Evolutionary conservation across 2,797 vertebrate species (phyloP).

Genomic region (Acanthurus leucopareius): DNA sequence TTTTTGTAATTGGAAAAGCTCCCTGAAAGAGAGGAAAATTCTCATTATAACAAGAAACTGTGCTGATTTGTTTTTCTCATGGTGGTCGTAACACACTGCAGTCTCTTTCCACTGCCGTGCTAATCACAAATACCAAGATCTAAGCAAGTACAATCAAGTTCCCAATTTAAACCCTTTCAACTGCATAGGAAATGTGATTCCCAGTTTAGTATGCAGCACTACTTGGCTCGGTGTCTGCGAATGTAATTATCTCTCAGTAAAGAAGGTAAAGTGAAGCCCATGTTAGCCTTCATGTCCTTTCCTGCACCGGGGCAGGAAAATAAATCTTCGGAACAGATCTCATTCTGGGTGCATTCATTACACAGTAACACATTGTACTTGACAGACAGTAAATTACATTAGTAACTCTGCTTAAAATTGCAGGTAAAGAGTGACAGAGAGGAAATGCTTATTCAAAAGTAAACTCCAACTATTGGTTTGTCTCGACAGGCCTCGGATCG

Average conservation of each 20-base stretch:
- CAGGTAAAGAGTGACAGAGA: slow-evolving; percentile 39
- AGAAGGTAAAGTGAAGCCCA: slow-evolving; percentile 64
- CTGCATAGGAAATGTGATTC: slow-evolving; percentile 50
- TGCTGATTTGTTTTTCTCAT: slow-evolving; percentile 12
- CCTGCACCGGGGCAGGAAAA: slow-evolving; percentile 55
- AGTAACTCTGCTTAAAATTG: slow-evolving; percentile 50
- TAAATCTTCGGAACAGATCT: slow-evolving; percentile 70
- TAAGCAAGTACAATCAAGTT: slow-evolving; percentile 42
- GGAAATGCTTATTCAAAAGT: slow-evolving; percentile 51
- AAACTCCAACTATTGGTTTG: slow-evolving; percentile 35
- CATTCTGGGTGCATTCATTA: slow-evolving; percentile 64
- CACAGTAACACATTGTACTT: slow-evolving; percentile 42
- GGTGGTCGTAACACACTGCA: too few species aligned
- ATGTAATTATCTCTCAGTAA: slow-evolving; percentile 73
- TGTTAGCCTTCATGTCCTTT: slow-evolving; percentile 67
- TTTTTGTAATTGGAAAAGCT: slow-evolving; percentile 1
- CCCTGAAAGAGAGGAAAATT: not conserved
- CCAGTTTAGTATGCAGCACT: slow-evolving; percentile 57
- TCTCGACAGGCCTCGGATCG: slow-evolving; percentile 22
- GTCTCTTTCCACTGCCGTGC: slow-evolving; percentile 8
- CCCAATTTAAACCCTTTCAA: slow-evolving; percentile 41
- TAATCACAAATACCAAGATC: slow-evolving; percentile 51
- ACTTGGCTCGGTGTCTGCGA: slow-evolving; percentile 59
- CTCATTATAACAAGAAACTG: not conserved
- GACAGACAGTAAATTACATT: slow-evolving; percentile 65